These are phyloP conservation scores for Oceanodroma leucorhoa DNA, from an alignment of 2,797 vertebrate genomes.

Conservation along the genomic window DNA sequence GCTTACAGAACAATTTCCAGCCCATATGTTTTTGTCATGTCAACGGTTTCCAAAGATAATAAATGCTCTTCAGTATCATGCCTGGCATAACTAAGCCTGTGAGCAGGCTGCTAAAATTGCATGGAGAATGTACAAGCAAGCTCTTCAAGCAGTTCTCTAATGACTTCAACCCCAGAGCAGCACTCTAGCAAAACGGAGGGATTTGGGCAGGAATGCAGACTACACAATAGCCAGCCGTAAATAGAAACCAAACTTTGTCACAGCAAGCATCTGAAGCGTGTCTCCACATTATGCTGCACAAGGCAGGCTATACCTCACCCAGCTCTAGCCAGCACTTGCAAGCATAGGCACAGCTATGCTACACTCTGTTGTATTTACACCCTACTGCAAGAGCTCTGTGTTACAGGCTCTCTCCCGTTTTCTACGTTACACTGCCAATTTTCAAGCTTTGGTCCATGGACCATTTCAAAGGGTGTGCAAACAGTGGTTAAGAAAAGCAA, in stretches of 20 bases:
- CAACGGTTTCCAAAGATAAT: slow-evolving; percentile 90
- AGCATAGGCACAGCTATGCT: fast-evolving
- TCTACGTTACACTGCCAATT: fast-evolving
- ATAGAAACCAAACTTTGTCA: slow-evolving; percentile 41
- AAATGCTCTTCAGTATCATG: slow-evolving; percentile 70
- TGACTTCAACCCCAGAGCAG: slow-evolving; percentile 18
- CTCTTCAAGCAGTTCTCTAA: slow-evolving; percentile 24
- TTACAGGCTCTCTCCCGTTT: fast-evolving
- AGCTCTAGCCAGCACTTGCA: fast-evolving
- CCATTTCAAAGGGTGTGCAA: not conserved
- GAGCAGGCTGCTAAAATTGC: slow-evolving; percentile 72
- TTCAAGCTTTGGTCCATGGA: fast-evolving
- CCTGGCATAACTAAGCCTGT: slow-evolving; percentile 73
- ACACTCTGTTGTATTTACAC: fast-evolving
- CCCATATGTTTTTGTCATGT: slow-evolving; percentile 82
- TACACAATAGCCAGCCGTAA: not conserved
- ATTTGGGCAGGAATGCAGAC: slow-evolving; percentile 50
- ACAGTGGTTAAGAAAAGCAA: not conserved
- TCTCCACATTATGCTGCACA: fast-evolving
- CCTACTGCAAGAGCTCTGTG: not conserved
- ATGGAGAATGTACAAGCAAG: slow-evolving; percentile 23
- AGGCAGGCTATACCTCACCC: not conserved
- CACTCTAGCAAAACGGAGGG: not conserved
- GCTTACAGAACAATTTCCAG: slow-evolving; percentile 79
- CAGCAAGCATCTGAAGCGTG: not conserved